These are phyloP conservation scores for Crematogaster levior DNA, from an alignment of 2,888 invertebrate species.

Conservation along the genomic window DNA sequence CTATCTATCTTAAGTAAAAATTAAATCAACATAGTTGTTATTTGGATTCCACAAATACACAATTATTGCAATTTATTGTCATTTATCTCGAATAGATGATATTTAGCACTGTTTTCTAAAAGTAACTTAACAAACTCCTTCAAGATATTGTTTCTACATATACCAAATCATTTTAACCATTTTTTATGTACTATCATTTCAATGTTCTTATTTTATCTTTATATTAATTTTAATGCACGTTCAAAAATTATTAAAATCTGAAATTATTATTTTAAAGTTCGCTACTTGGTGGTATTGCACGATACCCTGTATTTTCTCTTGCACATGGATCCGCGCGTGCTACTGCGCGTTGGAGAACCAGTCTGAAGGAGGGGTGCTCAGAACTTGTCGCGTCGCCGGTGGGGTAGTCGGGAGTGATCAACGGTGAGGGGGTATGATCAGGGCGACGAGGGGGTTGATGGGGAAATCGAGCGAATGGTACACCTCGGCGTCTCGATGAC, in stretches of 20 bases:
- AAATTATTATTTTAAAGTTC: background rate
- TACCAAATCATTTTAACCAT: background rate
- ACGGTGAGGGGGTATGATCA: conserved; percentile 25
- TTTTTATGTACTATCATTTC: background rate
- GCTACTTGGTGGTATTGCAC: background rate
- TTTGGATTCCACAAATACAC: background rate
- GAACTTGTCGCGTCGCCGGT: conserved; percentile 25
- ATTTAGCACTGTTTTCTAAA: background rate
- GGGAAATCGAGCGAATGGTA: conserved; percentile 66
- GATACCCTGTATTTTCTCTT: background rate
- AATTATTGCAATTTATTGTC: background rate
- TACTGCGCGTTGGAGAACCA: conserved; percentile 56
- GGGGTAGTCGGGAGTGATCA: conserved; percentile 19
- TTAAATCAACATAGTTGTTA: background rate
- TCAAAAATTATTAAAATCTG: background rate
- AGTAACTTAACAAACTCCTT: background rate
- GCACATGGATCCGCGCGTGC: conserved; percentile 53
- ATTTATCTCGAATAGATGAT: background rate
- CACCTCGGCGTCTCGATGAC: conserved; percentile 62
- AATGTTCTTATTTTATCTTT: background rate
- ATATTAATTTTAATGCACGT: background rate
- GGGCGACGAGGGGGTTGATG: background rate
- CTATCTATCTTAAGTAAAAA: background rate
- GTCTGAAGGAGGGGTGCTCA: conserved; percentile 10
- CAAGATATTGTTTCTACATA: background rate